phyloP scores from a whole-genome alignment of 37 sponge, comb jelly and placozoan genomes.

The Crambe crambe region DNA sequence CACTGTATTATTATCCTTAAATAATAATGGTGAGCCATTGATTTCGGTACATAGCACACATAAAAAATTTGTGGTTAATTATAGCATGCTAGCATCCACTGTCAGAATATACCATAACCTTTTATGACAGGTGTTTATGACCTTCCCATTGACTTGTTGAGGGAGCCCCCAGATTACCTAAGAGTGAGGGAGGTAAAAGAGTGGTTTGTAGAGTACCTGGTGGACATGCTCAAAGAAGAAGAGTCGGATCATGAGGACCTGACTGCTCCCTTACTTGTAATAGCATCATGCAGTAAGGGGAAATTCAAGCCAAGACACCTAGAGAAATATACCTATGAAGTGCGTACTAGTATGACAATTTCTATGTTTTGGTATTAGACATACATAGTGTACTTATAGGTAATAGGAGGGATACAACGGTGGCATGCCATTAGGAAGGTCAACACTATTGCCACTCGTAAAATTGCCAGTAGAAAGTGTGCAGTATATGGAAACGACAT shows the following conservation, averaged over 20 bases:
- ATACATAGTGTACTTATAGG: too few relatives aligned
- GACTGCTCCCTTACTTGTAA: neutral
- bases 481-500: neutral
- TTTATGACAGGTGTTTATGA: too few relatives aligned
- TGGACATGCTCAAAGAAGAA: neutral
- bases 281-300: neutral
- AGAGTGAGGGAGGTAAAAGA: too few relatives aligned
- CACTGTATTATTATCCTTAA: too few relatives aligned
- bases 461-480: neutral
- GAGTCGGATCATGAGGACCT: neutral
- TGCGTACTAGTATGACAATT: too few relatives aligned
- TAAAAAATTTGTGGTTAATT: too few relatives aligned
- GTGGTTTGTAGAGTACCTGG: neutral
- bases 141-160: neutral
- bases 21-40: too few relatives aligned
- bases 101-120: too few relatives aligned
- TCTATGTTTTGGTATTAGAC: too few relatives aligned
- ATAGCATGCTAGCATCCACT: too few relatives aligned
- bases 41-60: too few relatives aligned
- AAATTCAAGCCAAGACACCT: too few relatives aligned
- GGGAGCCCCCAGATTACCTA: neutral
- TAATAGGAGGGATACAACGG: neutral
- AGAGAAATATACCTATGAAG: neutral
- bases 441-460: neutral
- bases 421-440: neutral